Evolutionary conservation across 2,113 vertebrate genomes (phyloP), one percentile per base, ranked within the genome.

Genomic region (Hippocampus mohnikei): DNA sequence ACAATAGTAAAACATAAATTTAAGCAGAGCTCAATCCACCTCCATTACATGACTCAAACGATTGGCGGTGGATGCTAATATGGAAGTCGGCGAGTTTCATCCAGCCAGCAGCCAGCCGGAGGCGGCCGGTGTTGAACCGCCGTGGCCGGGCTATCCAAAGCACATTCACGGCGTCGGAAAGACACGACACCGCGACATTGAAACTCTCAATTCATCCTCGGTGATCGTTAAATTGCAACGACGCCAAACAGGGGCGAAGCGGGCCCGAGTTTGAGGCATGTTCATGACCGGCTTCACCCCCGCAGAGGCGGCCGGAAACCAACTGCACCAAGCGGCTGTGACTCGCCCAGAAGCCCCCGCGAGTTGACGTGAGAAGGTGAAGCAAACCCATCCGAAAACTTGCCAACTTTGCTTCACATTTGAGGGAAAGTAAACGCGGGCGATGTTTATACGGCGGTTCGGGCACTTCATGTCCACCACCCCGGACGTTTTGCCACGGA

Each of bases 401-500:
- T 9, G 25, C 2, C 88, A 88, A 81, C 87, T 90, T 81, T 15
- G 62, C 81, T 81, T 81, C 69, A 75, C 79, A 78, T 41, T 79
- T 80, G 56, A 25, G 74, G 67, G 18, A 81, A 90, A 87, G 75
- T 88, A 87, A 81, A 16, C 0, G 5, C 46, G 58, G 5, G 50
- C 33, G 11, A 62, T 72, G 48, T 48, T 40, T 6, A 18, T 18
- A 20, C n/a, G 42, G 12, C 41, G 41, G 46, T 46, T 65, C 3
- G 3, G 13, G 23, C 23, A 23, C 27, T 72, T 50, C 25, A 55
- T 65, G 40, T 23, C 33, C 58, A 33, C 58, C 23, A 64, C 63
- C 52, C 56, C 46, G 60, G 52, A 67, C 69, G 70, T 59, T 71
- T 72, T 67, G 72, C 65, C 18, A 55, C 71, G 16, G 50, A 82